phyloP scores from a whole-genome alignment of 2,113 vertebrate species.

The Pomatostomus ruficeps region DNA sequence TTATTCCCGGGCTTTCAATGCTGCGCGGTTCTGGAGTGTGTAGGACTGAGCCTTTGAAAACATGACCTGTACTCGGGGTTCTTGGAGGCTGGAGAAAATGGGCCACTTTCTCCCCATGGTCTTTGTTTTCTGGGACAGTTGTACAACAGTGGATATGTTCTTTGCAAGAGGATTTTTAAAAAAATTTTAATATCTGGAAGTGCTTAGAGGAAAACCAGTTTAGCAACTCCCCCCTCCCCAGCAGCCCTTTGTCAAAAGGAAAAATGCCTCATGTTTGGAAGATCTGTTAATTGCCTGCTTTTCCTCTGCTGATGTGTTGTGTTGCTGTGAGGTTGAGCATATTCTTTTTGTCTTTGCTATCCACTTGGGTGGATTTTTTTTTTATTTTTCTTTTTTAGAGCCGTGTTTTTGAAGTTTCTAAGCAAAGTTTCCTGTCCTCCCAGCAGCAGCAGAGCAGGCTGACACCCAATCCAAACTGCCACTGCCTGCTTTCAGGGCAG shows the following conservation, averaged over 20 bases:
- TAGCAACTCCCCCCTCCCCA: background rate
- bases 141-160: constrained; percentile 20
- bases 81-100: constrained; percentile 65
- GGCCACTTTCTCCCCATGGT: constrained; percentile 71
- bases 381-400: background rate
- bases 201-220: constrained; percentile 24
- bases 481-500: background rate
- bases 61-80: constrained; percentile 44
- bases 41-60: background rate
- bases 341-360: background rate
- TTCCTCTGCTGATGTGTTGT: background rate
- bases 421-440: constrained; percentile 50
- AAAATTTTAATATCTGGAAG: background rate
- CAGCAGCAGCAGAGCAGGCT: constrained; percentile 1
- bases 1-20: background rate
- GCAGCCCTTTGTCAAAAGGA: background rate
- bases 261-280: background rate
- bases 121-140: constrained; percentile 78
- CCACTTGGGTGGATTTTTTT: background rate
- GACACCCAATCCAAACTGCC: constrained; percentile 13
- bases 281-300: background rate
- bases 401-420: constrained; percentile 19
- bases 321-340: background rate
- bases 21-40: background rate
- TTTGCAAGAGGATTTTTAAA: background rate